Conservation (phyloP, 2,113 vertebrate species). For the Actenoides hombroni region DNA sequence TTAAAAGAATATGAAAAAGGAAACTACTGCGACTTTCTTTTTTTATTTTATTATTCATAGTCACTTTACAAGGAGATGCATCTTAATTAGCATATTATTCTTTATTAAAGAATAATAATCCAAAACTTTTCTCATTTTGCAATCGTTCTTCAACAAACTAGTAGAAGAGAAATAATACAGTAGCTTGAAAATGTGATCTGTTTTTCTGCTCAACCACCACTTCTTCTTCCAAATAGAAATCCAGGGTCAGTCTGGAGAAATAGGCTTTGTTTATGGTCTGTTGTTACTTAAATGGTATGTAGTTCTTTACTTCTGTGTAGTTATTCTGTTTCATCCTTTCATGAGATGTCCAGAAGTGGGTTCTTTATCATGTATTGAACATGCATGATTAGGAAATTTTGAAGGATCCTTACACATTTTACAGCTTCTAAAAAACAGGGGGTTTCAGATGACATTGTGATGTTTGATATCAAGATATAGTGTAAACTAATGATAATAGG, state of each 20-base stretch:
- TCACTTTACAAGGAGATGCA: not conserved
- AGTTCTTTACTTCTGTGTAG: not conserved
- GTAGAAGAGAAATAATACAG: not conserved
- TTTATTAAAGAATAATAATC: not conserved
- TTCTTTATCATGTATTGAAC: not conserved
- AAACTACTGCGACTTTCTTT: not conserved
- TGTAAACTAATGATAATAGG: not conserved
- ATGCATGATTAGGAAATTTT: not conserved
- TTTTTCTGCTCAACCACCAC: not conserved
- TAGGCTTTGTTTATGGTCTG: not conserved
- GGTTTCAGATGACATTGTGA: not conserved
- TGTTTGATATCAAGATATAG: not conserved
- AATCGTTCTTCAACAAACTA: not conserved
- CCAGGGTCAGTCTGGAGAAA: not conserved
- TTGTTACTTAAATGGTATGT: not conserved
- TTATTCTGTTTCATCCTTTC: not conserved
- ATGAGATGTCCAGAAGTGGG: not conserved
- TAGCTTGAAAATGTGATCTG: not conserved
- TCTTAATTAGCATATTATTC: not conserved
- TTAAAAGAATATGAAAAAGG: not conserved
- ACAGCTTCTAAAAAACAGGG: not conserved
- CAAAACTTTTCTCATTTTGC: not conserved
- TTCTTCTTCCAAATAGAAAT: not conserved
- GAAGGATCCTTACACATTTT: accelerated
- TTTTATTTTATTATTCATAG: not conserved